Evolutionary conservation across 2,113 vertebrate species (phyloP), one percentile per base, ranked within the genome.

Genomic region (Loxodonta africana): DNA sequence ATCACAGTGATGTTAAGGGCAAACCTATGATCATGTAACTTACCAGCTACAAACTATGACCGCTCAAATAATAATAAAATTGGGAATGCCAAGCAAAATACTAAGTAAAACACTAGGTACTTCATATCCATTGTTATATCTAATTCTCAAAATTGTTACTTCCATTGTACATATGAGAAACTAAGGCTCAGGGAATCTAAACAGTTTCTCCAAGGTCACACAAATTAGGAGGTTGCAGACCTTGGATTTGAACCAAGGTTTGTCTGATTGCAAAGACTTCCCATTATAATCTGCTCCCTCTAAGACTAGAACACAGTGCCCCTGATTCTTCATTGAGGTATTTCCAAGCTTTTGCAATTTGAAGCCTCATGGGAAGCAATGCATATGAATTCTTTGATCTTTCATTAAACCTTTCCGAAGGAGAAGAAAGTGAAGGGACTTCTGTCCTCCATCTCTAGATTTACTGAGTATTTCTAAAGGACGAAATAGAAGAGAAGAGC

Each of bases 321-420:
- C 25, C 37, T 65, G 6, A 95, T 80, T 96, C 14, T 83, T 89
- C 69, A 83, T 12, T 0, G 8, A 63, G 62, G 90, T 88, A 76
- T 95, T 87, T 77, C 65, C 57, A 94, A 96, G 53, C 33, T 33
- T 88, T 92, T 67, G 93, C 51, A 80, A 25, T 82, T 88, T 81
- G 30, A 91, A 96, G 51, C 82, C 48, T 96, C 87, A 95, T 23
- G 73, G 23, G 12, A 95, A 97, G 5, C 41, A 83, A 62, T 87
- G 12, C 57, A 30, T 80, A 51, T 81, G 8, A 83, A 51, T 86
- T 83, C 37, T 88, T 67, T 71, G 0, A 71, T 48, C 9, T 84
- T 95, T 91, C 46, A 63, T 95, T 77, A 18, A 87, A 15, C 28
- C 33, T 86, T 93, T 95, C 21, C 37, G 77, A 62, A 96, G 18